Base-by-base conservation (phyloP, 2,888 invertebrate species). In the Lasiommata megera region DNA sequence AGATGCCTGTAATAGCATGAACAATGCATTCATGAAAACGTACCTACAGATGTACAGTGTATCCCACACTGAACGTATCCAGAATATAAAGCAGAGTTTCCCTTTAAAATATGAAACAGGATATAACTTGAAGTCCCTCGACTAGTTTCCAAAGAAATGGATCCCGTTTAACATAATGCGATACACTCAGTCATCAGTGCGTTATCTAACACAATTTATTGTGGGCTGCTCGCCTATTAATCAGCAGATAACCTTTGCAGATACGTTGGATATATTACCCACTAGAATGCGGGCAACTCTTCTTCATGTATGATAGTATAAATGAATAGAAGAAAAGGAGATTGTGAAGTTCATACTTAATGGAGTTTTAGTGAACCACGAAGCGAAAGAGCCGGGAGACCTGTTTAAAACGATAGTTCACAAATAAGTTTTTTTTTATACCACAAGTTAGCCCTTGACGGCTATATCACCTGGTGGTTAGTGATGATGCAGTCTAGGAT, bases 61-160 rank as follows among this genome's bases (percentile, higher is more conserved):
- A n/a, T n/a, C n/a, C n/a, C n/a, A 11, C 28, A 14, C 38, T 51
- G 28, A 11, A 28, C 38, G 16, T 38, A 29, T 58, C 41, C 47
- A 54, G 38, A 58, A 61, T 58, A 55, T 37, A 34, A 44, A 54
- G 23, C 23, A 37, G 47, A 43, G 34, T 54, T 58, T 50, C 17
- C 28, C 48, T 17, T 69, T 82, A 78, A 84, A 79, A 83, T 82
- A 85, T 83, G 77, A 69, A 72, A 65, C 67, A 61, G 77, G 81
- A 86, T 84, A 79, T 80, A 76, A 65, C 72, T 72, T 64, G 68
- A 66, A 72, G 62, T 67, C 76, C 74, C 72, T 68, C 70, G 75
- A 76, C 84, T 81, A 84, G 82, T 85, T 85, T 71, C 67, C 68
- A 72, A 87, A 84, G 83, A 83, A 85, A 82, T 76, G 72, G 76